Base-by-base conservation (phyloP, 2,888 invertebrate species). In the Ernsta delagoae region DNA sequence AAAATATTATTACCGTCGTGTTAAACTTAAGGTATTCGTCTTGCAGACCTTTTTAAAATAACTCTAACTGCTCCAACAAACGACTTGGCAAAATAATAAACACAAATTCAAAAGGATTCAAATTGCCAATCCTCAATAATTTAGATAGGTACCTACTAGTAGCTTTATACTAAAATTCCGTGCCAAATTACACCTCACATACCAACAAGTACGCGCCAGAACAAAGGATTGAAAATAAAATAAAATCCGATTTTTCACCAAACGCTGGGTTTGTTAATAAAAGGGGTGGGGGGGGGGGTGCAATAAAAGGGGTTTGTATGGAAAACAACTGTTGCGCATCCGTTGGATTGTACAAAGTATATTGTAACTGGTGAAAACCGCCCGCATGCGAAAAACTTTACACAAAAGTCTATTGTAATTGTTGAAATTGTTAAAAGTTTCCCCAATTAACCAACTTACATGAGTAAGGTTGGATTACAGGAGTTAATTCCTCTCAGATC, bases 271-370 rank as follows among this genome's bases (percentile, higher is more conserved):
- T 61, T 67, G 67, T 67, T 67, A n/a, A n/a, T n/a, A n/a, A n/a
- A n/a, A n/a, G n/a, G n/a, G n/a, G n/a, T n/a, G n/a, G n/a, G n/a
- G n/a, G n/a, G n/a, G n/a, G n/a, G n/a, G n/a, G n/a, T n/a, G n/a
- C n/a, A 60, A 61, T 67, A 67, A 67, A 67, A 67, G 67, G 61
- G 59, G 67, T 61, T 67, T 60, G 56, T 56, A 61, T 56, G 60
- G 67, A 61, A 61, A 67, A 67, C 67, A 67, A 67, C 67, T 67
- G 67, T 67, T 67, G 67, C 60, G 1, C 60, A 34, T 43, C 43
- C 9, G 45, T 50, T 39, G 12, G 12, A 45, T n/a, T n/a, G n/a
- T n/a, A n/a, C n/a, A n/a, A n/a, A n/a, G n/a, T n/a, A n/a, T n/a
- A 64, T 34, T 57, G 59, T 66, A 50, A 56, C 8, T 24, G 16